Evolutionary conservation across 1,140 invertebrate species (phyloP).

Genomic region (Calliphora vicina): DNA sequence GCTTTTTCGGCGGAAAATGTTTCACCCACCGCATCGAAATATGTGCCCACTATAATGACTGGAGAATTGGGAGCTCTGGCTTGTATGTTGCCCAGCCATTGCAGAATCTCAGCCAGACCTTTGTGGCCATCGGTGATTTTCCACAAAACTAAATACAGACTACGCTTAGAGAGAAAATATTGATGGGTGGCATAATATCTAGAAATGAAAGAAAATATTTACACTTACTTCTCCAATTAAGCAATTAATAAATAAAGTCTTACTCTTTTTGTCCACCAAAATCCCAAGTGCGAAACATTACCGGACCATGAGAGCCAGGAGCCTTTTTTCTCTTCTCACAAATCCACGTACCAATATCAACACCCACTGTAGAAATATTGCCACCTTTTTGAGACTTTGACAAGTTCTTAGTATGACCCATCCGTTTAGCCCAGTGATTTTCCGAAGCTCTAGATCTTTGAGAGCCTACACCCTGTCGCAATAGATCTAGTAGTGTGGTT

Average conservation of each 20-base stretch:
- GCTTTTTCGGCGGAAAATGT: constrained; percentile 75
- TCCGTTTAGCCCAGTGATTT: constrained; percentile 90
- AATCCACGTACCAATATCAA: constrained; percentile 95
- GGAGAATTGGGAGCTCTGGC: constrained; percentile 93
- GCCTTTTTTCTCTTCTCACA: constrained; percentile 80
- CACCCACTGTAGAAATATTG: constrained; percentile 94
- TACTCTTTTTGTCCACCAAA: constrained; percentile 96
- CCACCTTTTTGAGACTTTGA: constrained; percentile 57
- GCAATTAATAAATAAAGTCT: constrained; percentile 37
- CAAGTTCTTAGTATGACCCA: constrained; percentile 78
- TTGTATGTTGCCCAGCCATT: constrained; percentile 96
- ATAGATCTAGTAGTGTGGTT: constrained; percentile 88
- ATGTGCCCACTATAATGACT: constrained; percentile 93
- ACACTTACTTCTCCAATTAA: too few species aligned
- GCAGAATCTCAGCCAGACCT: constrained; percentile 88
- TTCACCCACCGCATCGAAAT: constrained; percentile 87
- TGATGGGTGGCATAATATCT: constrained; percentile 96
- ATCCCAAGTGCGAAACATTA: constrained; percentile 98
- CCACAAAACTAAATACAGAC: constrained; percentile 96
- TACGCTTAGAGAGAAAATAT: constrained; percentile 95
- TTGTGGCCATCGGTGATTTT: constrained; percentile 90
- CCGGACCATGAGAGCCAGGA: constrained; percentile 78
- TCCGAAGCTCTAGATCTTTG: constrained; percentile 53
- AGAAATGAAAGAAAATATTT: background rate
- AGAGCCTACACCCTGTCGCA: constrained; percentile 72